Evolutionary conservation across 2,113 vertebrate genomes (phyloP).

Genomic region (Piliocolobus tephrosceles): DNA sequence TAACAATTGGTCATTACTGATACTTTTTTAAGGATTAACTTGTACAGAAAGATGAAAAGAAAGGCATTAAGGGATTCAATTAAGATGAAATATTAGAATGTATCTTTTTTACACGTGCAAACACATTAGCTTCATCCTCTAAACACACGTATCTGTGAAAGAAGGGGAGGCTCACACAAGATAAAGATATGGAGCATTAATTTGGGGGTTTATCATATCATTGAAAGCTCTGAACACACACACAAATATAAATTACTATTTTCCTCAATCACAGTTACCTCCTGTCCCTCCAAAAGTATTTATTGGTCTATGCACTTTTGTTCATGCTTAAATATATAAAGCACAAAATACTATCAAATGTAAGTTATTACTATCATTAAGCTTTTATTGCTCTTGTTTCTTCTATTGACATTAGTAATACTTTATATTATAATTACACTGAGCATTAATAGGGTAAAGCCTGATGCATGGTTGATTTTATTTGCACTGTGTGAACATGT

Average conservation of each 20-base stretch:
- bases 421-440: constrained; percentile 51
- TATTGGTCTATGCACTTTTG: constrained; percentile 14
- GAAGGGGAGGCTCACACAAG: neutral
- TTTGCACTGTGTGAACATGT: constrained; percentile 45
- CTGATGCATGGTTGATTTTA: constrained; percentile 21
- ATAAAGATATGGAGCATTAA: neutral
- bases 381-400: constrained; percentile 34
- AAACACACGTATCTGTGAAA: neutral
- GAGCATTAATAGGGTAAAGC: constrained; percentile 36
- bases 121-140: constrained; percentile 36
- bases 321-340: constrained; percentile 32
- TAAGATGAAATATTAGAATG: constrained; percentile 13
- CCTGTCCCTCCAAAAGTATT: neutral
- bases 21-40: neutral
- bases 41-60: neutral
- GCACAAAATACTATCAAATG: neutral
- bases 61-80: constrained; percentile 20
- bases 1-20: neutral
- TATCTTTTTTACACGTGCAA: neutral
- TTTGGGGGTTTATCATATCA: neutral
- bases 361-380: constrained; percentile 39
- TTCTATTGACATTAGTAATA: constrained; percentile 46
- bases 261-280: neutral
- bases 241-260: neutral
- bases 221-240: neutral